Conservation (phyloP, 2,113 vertebrate genomes). For the Geococcyx californianus region DNA sequence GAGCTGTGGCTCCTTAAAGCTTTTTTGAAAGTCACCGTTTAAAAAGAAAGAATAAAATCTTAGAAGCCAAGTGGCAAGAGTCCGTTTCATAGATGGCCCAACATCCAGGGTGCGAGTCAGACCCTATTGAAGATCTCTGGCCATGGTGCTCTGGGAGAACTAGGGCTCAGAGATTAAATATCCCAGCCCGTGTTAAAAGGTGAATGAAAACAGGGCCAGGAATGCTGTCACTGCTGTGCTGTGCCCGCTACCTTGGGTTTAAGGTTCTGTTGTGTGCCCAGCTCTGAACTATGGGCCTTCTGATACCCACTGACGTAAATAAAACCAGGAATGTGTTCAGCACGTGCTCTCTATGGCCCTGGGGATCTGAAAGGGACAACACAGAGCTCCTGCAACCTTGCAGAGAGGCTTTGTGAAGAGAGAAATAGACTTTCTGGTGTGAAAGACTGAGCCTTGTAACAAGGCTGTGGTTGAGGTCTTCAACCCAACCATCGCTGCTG, state of each 20-base stretch:
- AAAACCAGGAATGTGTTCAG: neutral
- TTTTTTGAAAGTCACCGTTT: neutral
- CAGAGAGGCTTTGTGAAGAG: neutral
- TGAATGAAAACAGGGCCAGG: neutral
- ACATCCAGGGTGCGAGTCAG: neutral
- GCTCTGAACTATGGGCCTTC: neutral
- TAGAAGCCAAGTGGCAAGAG: neutral
- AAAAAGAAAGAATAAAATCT: neutral
- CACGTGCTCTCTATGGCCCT: fast-evolving
- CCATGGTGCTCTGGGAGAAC: fast-evolving
- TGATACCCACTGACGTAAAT: neutral
- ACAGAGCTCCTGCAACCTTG: neutral
- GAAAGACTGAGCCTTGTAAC: neutral
- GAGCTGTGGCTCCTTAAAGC: neutral
- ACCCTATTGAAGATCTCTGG: neutral
- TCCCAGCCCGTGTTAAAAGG: fast-evolving
- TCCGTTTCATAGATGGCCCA: neutral
- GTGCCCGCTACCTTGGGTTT: neutral
- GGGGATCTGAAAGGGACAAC: neutral
- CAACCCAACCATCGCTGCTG: neutral
- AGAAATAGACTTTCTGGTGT: neutral
- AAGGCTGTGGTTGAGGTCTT: neutral
- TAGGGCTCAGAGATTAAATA: neutral
- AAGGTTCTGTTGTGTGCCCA: neutral
- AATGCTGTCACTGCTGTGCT: neutral